Evolutionary conservation across 1,140 invertebrate genomes (phyloP), one percentile per base, ranked within the genome.

Genomic region (Drosophila truncata): DNA sequence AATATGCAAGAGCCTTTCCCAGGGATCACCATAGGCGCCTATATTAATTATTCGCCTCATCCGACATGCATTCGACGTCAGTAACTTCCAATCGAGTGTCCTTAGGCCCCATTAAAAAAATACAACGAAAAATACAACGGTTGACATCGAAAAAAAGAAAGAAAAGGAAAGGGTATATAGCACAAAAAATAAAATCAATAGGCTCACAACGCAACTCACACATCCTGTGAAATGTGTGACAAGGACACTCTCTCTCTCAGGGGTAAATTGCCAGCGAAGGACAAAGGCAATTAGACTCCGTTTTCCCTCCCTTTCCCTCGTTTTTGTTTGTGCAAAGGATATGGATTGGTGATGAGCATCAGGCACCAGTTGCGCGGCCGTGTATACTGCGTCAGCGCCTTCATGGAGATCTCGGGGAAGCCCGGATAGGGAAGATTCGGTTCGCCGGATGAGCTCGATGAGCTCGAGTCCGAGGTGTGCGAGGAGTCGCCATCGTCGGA

Each of bases 301-400:
- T n/a, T 4, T 11, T n/a, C 25, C 41, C 13, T 3, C 1, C 18
- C 42, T 3, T 5, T 13, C 10, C 11, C 14, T 41, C 18, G 18
- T 66, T 29, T 77, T 29, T 60, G 52, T 58, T 72, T 63, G 61
- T 61, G 91, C 96, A 98, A 98, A 98, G 98, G 98, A 99, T 99
- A 99, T 98, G 98, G 98, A 96, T 99, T 99, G 49, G 98, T 98
- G 93, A 99, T 99, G 93, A 99, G 96, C 79, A 95, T 96, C 77
- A 99, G 95, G 94, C 98, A 99, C 96, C 96, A 97, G 93, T 96
- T 97, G 91, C 98, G 95, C 33, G 98, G 96, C 60, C 95, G 94
- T 64, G 97, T 97, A 41, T 95, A 96, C 93, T 99, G 98, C 31
- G 96, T 96, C 69, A 99, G 94, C 88, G 97, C 98, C 78, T 95